Percentiles rank a stretch among this genome's conserved stretches.
These are phyloP conservation scores for Ptilonorhynchus violaceus DNA, from an alignment of 2,113 vertebrate species.

Conservation along the genomic window DNA sequence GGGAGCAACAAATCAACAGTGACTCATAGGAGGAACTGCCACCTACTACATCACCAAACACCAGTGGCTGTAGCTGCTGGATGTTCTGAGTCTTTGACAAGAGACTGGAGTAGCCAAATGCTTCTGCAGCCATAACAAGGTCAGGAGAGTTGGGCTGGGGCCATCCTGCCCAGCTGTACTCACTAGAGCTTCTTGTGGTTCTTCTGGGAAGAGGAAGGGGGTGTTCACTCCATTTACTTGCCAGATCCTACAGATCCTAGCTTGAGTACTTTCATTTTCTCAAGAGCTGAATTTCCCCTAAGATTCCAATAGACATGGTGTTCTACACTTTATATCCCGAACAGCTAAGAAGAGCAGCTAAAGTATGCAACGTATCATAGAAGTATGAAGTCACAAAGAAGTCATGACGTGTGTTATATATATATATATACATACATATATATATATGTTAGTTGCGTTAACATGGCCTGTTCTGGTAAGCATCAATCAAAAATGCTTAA, in stretches of 20 bases:
- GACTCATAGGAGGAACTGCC: background rate
- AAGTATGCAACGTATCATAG: background rate
- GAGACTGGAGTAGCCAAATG: background rate
- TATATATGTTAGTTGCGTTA: background rate
- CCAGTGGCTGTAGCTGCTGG: background rate
- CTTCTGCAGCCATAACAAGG: background rate
- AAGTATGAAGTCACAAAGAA: slow-evolving; percentile 3
- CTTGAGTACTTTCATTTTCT: background rate
- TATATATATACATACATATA: no score
- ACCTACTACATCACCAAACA: background rate
- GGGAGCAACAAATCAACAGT: background rate
- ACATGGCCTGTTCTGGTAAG: background rate
- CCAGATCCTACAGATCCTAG: background rate
- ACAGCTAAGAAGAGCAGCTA: background rate
- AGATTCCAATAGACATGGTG: background rate
- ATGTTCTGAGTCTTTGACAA: background rate
- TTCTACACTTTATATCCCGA: background rate
- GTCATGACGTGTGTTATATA: background rate
- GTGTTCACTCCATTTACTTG: background rate
- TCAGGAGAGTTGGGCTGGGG: background rate
- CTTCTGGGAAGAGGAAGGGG: background rate
- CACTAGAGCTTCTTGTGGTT: background rate
- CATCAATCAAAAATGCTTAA: background rate
- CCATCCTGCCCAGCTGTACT: background rate
- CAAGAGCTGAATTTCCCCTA: background rate